Evolutionary conservation across 2,888 invertebrate genomes (phyloP).

Genomic region (Callinectes sapidus): DNA sequence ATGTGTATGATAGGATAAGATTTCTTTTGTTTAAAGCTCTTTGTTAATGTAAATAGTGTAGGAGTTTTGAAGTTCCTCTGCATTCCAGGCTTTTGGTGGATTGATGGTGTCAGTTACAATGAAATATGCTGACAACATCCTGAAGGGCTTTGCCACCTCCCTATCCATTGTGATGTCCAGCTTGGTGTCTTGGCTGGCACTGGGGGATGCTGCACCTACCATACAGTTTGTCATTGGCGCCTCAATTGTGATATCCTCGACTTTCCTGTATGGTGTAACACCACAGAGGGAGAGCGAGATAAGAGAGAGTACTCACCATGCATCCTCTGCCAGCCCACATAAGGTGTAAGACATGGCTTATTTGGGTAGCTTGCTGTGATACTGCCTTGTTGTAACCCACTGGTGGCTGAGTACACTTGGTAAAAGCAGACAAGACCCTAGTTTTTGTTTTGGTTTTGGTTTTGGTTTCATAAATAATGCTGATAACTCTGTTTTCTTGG

Average conservation of each 20-base stretch:
- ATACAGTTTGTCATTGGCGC: conserved; percentile 75
- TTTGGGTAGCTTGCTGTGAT: conserved; percentile 54
- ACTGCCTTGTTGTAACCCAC: conserved; percentile 20
- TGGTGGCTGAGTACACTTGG: conserved; percentile 38
- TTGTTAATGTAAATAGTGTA: background rate
- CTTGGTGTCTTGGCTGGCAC: conserved; percentile 77
- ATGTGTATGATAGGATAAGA: background rate
- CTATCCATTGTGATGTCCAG: conserved; percentile 78
- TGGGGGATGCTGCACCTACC: conserved; percentile 76
- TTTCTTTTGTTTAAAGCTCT: background rate
- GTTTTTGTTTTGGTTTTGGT: background rate
- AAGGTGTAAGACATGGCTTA: conserved; percentile 63
- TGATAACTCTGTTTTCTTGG: background rate
- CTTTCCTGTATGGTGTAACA: conserved; percentile 77
- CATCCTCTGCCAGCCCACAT: conserved; percentile 53
- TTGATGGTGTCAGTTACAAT: conserved; percentile 78
- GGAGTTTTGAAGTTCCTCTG: background rate
- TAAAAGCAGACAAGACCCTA: conserved; percentile 16
- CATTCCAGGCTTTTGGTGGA: conserved; percentile 78
- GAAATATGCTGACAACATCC: conserved; percentile 80
- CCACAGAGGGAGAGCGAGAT: conserved; percentile 51
- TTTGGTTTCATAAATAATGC: background rate
- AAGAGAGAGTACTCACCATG: background rate
- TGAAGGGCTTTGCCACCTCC: conserved; percentile 79
- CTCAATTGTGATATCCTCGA: conserved; percentile 77